phyloP scores from a whole-genome alignment of 2,113 vertebrate species.

The Aegithalos caudatus region DNA sequence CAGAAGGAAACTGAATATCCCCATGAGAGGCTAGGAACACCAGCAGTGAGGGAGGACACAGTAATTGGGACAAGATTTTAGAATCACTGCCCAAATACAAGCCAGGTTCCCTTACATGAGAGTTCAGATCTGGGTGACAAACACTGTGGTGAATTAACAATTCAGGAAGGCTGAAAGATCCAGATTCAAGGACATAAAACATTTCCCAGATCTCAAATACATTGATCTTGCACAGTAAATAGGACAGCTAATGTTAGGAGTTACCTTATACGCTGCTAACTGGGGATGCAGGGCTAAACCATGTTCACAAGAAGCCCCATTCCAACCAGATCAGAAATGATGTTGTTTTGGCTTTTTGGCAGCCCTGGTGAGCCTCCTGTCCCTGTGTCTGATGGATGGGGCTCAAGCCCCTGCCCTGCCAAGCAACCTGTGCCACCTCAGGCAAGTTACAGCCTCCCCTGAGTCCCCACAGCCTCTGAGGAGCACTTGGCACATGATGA shows the following conservation, averaged over 20 bases:
- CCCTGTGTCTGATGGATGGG: not conserved
- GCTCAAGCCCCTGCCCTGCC: not conserved
- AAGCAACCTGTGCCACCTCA: not conserved
- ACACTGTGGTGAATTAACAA: not conserved
- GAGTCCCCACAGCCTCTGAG: not conserved
- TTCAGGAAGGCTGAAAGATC: not conserved
- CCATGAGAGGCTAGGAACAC: not conserved
- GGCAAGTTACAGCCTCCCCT: not conserved
- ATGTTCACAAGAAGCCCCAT: not conserved
- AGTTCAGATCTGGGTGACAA: not conserved
- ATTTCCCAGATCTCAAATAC: not conserved
- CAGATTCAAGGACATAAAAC: not conserved
- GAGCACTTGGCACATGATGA: not conserved
- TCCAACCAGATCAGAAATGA: not conserved
- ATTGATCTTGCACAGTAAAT: not conserved
- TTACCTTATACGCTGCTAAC: not conserved
- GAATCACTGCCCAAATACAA: not conserved
- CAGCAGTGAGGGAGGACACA: not conserved
- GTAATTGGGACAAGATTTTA: not conserved
- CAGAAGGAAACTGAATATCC: not conserved
- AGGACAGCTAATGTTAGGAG: not conserved
- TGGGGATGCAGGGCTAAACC: not conserved
- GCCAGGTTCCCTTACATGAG: not conserved
- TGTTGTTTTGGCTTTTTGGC: fast-evolving
- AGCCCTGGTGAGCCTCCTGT: not conserved